phyloP scores from a whole-genome alignment of 2,888 invertebrate species.

The Ennomos erosarius region DNA sequence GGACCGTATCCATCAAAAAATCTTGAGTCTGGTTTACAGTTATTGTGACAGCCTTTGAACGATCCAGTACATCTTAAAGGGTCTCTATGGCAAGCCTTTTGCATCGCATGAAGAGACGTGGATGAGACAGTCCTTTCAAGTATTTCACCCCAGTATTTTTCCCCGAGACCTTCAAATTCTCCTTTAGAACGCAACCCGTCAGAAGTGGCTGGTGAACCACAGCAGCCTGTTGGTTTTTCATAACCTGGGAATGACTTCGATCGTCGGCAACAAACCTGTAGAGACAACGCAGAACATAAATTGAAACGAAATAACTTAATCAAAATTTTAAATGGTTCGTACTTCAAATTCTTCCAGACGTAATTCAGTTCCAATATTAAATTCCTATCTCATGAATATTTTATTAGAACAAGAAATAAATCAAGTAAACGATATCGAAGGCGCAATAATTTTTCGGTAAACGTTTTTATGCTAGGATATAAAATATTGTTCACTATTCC shows the following conservation, averaged over 20 bases:
- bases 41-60: constrained; percentile 76
- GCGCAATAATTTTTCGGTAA: constrained; percentile 27
- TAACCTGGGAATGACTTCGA: constrained; percentile 69
- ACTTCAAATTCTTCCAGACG: constrained; percentile 7
- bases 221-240: constrained; percentile 79
- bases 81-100: constrained; percentile 81
- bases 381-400: constrained; percentile 25
- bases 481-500: constrained; percentile 29
- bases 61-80: constrained; percentile 74
- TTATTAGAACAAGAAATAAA: constrained; percentile 28
- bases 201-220: constrained; percentile 78
- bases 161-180: constrained; percentile 88
- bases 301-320: constrained; percentile 12
- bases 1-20: constrained; percentile 75
- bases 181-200: constrained; percentile 81
- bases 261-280: constrained; percentile 76
- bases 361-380: constrained; percentile 19
- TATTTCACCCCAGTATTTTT: constrained; percentile 92
- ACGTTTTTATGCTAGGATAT: constrained; percentile 27
- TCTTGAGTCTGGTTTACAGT: constrained; percentile 77
- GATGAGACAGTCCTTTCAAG: constrained; percentile 91
- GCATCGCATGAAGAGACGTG: constrained; percentile 89
- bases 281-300: constrained; percentile 32
- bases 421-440: constrained; percentile 24
- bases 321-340: constrained; percentile 4